Conservation (phyloP, 2,797 vertebrate species). For the Aeoliscus strigatus region DNA sequence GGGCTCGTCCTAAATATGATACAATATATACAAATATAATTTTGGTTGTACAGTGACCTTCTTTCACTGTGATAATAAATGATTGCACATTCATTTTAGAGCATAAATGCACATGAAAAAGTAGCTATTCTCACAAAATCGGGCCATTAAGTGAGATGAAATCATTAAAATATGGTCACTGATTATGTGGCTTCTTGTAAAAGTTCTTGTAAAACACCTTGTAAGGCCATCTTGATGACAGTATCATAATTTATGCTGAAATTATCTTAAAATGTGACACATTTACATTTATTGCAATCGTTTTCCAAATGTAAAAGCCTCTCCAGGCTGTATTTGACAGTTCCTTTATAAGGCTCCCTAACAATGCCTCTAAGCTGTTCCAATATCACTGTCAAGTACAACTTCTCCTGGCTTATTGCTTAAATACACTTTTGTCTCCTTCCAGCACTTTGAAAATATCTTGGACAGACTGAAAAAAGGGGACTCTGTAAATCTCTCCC, state of each 20-base stretch:
- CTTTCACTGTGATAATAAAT: constrained; percentile 9
- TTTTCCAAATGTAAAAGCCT: constrained; percentile 42
- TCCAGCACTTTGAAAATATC: constrained; percentile 49
- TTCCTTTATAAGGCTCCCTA: constrained; percentile 31
- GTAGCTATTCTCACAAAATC: constrained; percentile 8
- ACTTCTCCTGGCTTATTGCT: constrained; percentile 50
- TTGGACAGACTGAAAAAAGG: constrained; percentile 39
- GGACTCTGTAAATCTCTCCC: constrained; percentile 44
- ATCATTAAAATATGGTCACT: constrained; percentile 14
- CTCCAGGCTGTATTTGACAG: constrained; percentile 30
- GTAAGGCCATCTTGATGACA: constrained; percentile 6
- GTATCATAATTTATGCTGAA: constrained; percentile 21
- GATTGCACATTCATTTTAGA: not conserved
- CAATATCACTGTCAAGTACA: constrained; percentile 49
- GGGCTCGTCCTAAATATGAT: too few species aligned
- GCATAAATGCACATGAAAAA: not conserved
- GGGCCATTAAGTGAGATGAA: constrained; percentile 21
- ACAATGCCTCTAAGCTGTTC: constrained; percentile 46
- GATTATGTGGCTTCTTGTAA: constrained; percentile 16
- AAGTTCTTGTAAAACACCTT: constrained; percentile 25
- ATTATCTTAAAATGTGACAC: constrained; percentile 30
- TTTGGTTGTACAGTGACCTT: constrained; percentile 4
- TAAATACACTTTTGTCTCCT: constrained; percentile 58
- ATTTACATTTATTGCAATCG: constrained; percentile 30
- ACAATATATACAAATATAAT: too few species aligned